Conservation (phyloP, 1,140 invertebrate genomes). For the Bombus vancouverensis region DNA sequence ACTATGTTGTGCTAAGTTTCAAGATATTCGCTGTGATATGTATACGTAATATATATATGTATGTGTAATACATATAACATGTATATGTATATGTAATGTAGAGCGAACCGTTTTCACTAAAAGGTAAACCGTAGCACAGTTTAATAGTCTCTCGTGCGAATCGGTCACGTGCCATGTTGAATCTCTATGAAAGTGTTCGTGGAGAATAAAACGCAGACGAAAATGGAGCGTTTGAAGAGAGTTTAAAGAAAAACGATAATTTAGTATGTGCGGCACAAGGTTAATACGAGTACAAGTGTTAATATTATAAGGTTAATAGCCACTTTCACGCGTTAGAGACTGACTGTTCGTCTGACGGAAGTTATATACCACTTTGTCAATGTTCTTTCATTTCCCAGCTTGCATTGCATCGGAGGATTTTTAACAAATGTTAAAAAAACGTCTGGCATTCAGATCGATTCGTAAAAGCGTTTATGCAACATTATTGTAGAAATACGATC, state of each 20-base stretch:
- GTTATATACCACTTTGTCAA: neutral
- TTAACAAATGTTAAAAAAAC: neutral
- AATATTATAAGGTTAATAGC: constrained; percentile 12
- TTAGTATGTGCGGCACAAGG: neutral
- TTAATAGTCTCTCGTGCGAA: neutral
- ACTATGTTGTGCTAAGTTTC: too few species aligned
- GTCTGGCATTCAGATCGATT: neutral
- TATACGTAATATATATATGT: too few species aligned
- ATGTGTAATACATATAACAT: too few species aligned
- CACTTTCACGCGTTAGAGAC: constrained; percentile 8
- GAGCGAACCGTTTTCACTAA: too few species aligned
- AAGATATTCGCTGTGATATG: too few species aligned
- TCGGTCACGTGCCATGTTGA: too few species aligned
- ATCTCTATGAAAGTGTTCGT: constrained; percentile 3
- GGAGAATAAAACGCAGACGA: neutral
- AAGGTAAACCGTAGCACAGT: too few species aligned
- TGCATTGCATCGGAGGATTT: neutral
- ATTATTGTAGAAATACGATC: neutral
- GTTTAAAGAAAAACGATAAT: neutral
- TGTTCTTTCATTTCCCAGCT: neutral
- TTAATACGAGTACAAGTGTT: neutral
- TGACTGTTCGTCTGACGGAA: constrained; percentile 8
- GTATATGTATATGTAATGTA: too few species aligned
- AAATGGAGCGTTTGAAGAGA: neutral
- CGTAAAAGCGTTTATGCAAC: neutral